Evolutionary conservation across 2,113 vertebrate species (phyloP).

Genomic region (Synchiropus splendidus): DNA sequence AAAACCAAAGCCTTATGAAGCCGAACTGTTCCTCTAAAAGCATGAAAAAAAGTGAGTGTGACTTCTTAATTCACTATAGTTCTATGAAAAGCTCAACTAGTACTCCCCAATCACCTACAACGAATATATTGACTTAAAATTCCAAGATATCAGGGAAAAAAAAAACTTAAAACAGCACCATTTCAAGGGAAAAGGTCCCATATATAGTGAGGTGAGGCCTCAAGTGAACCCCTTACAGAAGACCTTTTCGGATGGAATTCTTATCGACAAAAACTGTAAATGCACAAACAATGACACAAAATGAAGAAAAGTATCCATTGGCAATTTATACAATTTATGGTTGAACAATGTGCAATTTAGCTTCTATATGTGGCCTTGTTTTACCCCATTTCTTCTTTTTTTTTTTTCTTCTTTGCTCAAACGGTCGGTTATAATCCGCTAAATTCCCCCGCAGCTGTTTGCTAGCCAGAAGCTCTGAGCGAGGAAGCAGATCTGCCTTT

Average conservation of each 20-base stretch:
- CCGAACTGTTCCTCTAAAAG: slow-evolving; percentile 34
- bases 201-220: slow-evolving; percentile 79
- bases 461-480: slow-evolving; percentile 18
- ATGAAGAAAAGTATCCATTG: slow-evolving; percentile 32
- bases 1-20: too few relatives aligned
- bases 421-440: slow-evolving; percentile 23
- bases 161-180: slow-evolving; percentile 95
- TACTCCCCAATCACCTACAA: slow-evolving; percentile 37
- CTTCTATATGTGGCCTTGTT: slow-evolving; percentile 33
- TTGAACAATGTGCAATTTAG: slow-evolving; percentile 48
- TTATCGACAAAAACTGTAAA: slow-evolving; percentile 35
- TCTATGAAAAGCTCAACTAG: slow-evolving; percentile 55
- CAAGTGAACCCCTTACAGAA: slow-evolving; percentile 78
- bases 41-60: slow-evolving; percentile 15
- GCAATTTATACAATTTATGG: slow-evolving; percentile 42
- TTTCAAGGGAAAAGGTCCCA: slow-evolving; percentile 74
- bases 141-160: not conserved
- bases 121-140: slow-evolving; percentile 50
- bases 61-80: slow-evolving; percentile 64
- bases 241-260: slow-evolving; percentile 37
- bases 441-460: slow-evolving; percentile 32
- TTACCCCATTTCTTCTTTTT: slow-evolving; percentile 5
- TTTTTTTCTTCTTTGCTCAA: not conserved
- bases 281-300: slow-evolving; percentile 57
- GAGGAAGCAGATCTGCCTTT: slow-evolving; percentile 16